A percentile compares a stretch with the other conserved stretches of the same genome.
phyloP scores from a whole-genome alignment of 1,140 invertebrate species.

The Battus philenor region DNA sequence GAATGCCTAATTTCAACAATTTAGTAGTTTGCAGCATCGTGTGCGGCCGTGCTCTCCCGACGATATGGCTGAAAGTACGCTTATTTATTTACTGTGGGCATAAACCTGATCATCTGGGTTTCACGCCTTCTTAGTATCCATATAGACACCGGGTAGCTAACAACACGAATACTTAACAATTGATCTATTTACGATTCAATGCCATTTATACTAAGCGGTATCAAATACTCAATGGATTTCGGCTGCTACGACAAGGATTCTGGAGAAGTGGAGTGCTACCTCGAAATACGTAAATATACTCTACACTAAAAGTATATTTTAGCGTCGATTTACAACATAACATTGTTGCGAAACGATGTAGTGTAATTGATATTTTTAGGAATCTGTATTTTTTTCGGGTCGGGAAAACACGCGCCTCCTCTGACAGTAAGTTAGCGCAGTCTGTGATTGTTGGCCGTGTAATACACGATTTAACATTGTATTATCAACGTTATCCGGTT shows the following conservation, averaged over 20 bases:
- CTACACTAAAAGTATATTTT: constrained; percentile 50
- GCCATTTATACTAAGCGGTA: constrained; percentile 28
- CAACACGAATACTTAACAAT: constrained; percentile 38
- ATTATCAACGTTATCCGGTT: constrained; percentile 18
- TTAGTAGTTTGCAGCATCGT: constrained; percentile 41
- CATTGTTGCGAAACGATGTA: constrained; percentile 51
- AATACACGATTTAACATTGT: constrained; percentile 47
- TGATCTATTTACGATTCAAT: constrained; percentile 44
- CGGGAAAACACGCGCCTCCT: constrained; percentile 64
- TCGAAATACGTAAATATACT: constrained; percentile 75
- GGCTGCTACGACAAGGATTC: constrained; percentile 73
- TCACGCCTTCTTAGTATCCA: constrained; percentile 54
- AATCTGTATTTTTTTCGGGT: constrained; percentile 67
- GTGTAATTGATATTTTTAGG: constrained; percentile 74
- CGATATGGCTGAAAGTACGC: constrained; percentile 65
- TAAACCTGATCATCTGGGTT: constrained; percentile 42
- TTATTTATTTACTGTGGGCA: constrained; percentile 64
- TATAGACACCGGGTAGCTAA: constrained; percentile 60
- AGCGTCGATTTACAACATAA: constrained; percentile 44
- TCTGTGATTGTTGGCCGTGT: constrained; percentile 53
- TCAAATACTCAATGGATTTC: constrained; percentile 63
- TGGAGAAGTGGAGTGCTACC: constrained; percentile 74
- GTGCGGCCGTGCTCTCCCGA: constrained; percentile 42
- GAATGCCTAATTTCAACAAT: constrained; percentile 49
- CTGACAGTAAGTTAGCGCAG: constrained; percentile 64